A percentile compares a stretch with the other conserved stretches of the same genome.
phyloP scores from a whole-genome alignment of 2,888 invertebrate species.

The Podabrus alpinus region DNA sequence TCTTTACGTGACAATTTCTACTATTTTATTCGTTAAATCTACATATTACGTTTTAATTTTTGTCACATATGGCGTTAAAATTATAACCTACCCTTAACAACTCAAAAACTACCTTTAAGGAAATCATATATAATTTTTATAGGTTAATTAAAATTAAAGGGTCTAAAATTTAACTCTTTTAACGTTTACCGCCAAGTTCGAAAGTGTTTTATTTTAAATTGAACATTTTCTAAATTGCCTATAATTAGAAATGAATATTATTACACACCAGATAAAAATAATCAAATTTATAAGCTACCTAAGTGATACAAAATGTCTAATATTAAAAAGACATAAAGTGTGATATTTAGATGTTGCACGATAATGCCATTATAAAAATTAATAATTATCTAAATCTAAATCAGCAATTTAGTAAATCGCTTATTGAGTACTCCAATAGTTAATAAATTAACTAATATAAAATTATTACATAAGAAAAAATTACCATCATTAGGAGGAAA shows the following conservation, averaged over 20 bases:
- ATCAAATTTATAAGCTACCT: slow-evolving; percentile 2
- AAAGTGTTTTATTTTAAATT: neutral
- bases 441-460: slow-evolving; percentile 9
- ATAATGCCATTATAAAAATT: slow-evolving; percentile 19
- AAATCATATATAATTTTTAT: slow-evolving; percentile 33
- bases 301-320: slow-evolving; percentile 1
- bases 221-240: neutral
- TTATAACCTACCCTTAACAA: slow-evolving; percentile 27
- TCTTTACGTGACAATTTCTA: slow-evolving; percentile 32
- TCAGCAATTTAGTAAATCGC: slow-evolving; percentile 17
- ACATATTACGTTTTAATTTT: slow-evolving; percentile 32
- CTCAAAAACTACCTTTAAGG: slow-evolving; percentile 16
- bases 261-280: slow-evolving; percentile 1
- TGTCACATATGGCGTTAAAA: slow-evolving; percentile 28
- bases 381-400: slow-evolving; percentile 18
- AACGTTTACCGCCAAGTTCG: neutral
- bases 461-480: neutral
- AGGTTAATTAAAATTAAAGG: slow-evolving; percentile 24
- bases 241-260: slow-evolving; percentile 1
- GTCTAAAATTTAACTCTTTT: neutral
- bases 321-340: slow-evolving; percentile 19
- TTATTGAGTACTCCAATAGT: neutral
- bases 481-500: neutral
- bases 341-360: neutral
- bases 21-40: slow-evolving; percentile 28